Percentiles rank a stretch among this genome's conserved stretches.
phyloP scores from a whole-genome alignment of 1,140 invertebrate species.

The Zaprionus nigranus region DNA sequence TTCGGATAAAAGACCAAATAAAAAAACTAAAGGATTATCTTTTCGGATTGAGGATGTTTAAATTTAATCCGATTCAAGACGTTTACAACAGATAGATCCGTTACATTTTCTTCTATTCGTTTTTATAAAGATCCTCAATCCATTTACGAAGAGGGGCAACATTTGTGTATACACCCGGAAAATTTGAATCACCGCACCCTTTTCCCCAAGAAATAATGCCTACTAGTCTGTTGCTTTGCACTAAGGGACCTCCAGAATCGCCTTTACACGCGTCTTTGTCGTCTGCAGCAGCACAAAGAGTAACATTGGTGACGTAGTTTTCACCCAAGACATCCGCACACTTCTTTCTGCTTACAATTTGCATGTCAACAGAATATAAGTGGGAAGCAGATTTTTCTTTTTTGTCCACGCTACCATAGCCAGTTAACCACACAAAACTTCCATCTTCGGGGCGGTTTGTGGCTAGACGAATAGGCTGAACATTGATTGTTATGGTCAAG shows the following conservation, averaged over 20 bases:
- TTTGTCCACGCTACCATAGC: neutral
- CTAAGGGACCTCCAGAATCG: constrained; percentile 27
- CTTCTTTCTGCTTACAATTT: neutral
- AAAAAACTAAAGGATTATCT: neutral
- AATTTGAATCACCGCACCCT: constrained; percentile 10
- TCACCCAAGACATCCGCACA: neutral
- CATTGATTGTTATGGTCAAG: neutral
- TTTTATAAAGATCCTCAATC: constrained; percentile 9
- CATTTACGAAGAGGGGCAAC: constrained; percentile 14
- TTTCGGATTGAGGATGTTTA: neutral
- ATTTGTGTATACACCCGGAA: constrained; percentile 33
- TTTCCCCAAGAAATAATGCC: constrained; percentile 34
- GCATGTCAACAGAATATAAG: neutral
- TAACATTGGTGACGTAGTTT: neutral
- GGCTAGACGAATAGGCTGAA: neutral
- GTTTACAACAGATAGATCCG: too few species aligned
- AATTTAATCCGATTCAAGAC: too few species aligned
- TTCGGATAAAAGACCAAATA: neutral
- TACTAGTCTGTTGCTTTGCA: constrained; percentile 14
- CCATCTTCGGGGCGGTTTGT: neutral
- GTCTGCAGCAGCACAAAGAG: constrained; percentile 8
- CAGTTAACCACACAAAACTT: neutral
- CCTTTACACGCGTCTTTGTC: constrained; percentile 19
- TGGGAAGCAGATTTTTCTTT: neutral
- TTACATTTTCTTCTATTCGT: too few species aligned